A percentile compares a stretch with the other conserved stretches of the same genome.
Conservation (phyloP, 1,140 invertebrate species). For the Kradibia gibbosae region DNA sequence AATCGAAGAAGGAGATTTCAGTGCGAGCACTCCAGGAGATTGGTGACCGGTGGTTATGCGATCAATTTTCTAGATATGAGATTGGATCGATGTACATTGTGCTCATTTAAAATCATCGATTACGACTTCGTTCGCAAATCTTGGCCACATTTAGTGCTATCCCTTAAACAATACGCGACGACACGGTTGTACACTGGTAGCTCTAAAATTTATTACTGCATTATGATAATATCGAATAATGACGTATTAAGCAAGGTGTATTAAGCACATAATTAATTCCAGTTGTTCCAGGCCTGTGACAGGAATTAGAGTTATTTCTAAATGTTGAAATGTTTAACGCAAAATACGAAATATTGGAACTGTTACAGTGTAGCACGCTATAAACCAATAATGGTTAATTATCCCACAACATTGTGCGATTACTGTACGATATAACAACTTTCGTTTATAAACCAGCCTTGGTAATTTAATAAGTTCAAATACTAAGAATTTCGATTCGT, state of each 20-base stretch:
- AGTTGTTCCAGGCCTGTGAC: too few relatives aligned
- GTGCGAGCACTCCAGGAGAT: conserved; percentile 6
- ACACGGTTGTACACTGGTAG: background rate
- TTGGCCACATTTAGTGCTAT: too few relatives aligned
- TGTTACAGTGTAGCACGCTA: background rate
- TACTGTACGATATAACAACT: conserved; percentile 16
- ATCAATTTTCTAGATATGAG: conserved; percentile 18
- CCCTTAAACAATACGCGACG: too few relatives aligned
- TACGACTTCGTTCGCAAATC: background rate
- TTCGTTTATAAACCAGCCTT: conserved; percentile 36
- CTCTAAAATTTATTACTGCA: background rate
- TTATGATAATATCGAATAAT: background rate
- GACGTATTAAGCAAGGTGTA: too few relatives aligned
- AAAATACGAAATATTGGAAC: background rate
- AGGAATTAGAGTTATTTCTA: too few relatives aligned
- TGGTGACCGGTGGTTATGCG: conserved; percentile 16
- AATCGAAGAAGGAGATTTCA: conserved; percentile 31
- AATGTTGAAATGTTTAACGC: too few relatives aligned
- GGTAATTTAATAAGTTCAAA: conserved; percentile 42
- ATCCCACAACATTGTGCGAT: conserved; percentile 47
- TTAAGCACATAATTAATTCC: too few relatives aligned
- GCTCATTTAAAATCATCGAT: background rate
- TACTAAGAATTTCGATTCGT: conserved; percentile 40
- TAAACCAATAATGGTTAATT: conserved; percentile 48
- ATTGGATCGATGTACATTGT: conserved; percentile 21